These are phyloP conservation scores for Oncorhynchus gorbuscha DNA, from an alignment of 2,113 vertebrate genomes.

Conservation along the genomic window DNA sequence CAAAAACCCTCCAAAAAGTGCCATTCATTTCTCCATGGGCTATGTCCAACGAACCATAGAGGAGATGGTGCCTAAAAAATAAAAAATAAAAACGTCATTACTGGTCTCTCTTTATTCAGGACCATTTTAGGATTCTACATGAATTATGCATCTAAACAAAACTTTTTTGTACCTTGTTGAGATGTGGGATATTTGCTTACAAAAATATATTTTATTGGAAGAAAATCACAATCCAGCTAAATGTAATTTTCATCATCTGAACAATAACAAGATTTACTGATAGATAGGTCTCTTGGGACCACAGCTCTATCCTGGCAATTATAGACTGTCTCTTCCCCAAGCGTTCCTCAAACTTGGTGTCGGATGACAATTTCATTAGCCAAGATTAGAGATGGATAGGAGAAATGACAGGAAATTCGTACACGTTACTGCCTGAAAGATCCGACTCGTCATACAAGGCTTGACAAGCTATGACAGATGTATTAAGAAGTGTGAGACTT, in stretches of 20 bases:
- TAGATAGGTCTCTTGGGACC: constrained; percentile 63
- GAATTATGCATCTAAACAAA: background rate
- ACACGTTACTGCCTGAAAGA: constrained; percentile 60
- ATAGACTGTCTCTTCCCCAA: constrained; percentile 56
- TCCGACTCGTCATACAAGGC: constrained; percentile 46
- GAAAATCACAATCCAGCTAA: constrained; percentile 63
- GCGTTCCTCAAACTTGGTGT: constrained; percentile 58
- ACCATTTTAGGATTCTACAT: too few relatives aligned
- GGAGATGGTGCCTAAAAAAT: too few relatives aligned
- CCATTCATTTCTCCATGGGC: too few relatives aligned
- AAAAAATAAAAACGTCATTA: too few relatives aligned
- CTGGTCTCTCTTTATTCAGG: too few relatives aligned
- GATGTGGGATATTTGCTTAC: constrained; percentile 48
- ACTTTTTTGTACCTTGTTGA: constrained; percentile 20
- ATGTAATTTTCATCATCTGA: constrained; percentile 53
- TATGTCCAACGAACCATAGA: too few relatives aligned
- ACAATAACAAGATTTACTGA: constrained; percentile 69
- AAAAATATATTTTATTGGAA: constrained; percentile 43
- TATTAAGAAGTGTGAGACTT: constrained; percentile 43
- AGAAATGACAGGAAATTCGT: constrained; percentile 67
- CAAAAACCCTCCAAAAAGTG: too few relatives aligned
- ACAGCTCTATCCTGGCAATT: constrained; percentile 63
- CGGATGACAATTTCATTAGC: constrained; percentile 76
- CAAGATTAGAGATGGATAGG: constrained; percentile 67
- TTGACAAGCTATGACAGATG: constrained; percentile 60